Evolutionary conservation across 2,888 invertebrate species (phyloP), one percentile per base, ranked within the genome.

Genomic region (Amblyteles armatorius): DNA sequence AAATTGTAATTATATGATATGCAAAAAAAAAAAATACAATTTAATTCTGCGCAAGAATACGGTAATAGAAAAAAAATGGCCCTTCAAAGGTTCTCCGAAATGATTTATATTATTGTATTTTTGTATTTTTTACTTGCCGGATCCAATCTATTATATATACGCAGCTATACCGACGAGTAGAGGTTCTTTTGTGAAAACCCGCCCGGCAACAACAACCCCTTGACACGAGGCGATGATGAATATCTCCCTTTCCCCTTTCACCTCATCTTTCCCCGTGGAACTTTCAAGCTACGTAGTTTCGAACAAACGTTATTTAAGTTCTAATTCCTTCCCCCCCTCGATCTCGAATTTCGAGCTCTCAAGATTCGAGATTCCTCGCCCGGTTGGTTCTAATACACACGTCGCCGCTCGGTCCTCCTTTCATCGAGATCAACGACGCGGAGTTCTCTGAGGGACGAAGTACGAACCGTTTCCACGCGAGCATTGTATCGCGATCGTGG

Each of bases 181-280:
- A 33, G 44, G 40, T 3, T 72, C 36, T 33, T 79, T 26, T 44
- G 48, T 60, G 57, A 57, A 33, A 50, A 69, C 76, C 67, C 69
- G 69, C 19, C 60, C 63, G 60, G 77, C 72, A 88, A 36, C 36
- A 36, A 84, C 89, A 89, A 89, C 89, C 89, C 89, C 88, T 90
- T 88, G 89, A 90, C 89, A 86, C 69, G 89, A 88, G 85, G 85
- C 81, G 69, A 87, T 88, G 90, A 90, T 89, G 89, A 90, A 89
- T 89, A 90, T 90, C 89, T 90, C 72, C 48, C n/a, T 1, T 33
- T 29, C 33, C 60, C 29, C 29, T 63, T n/a, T 16, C 73, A 19
- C 16, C 48, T 33, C n/a, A n/a, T 22, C 26, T 2, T 9, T 26
- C 22, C 7, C 19, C 13, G 29, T 52, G 60, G 65, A 84, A 69